Conservation (phyloP, 2,888 invertebrate genomes). For the Nowickia ferox region DNA sequence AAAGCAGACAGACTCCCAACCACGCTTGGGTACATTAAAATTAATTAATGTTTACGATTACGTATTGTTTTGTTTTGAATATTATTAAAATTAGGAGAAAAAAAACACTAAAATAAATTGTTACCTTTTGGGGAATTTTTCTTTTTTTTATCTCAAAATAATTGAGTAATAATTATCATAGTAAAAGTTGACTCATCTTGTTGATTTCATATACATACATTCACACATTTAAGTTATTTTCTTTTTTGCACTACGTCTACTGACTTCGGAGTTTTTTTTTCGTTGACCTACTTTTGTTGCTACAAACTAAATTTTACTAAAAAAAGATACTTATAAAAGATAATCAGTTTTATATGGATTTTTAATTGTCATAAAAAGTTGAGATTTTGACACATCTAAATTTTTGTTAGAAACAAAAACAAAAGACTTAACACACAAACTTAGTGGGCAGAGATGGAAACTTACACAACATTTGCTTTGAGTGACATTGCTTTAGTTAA, state of each 20-base stretch:
- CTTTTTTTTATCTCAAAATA: not conserved
- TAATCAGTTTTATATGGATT: not conserved
- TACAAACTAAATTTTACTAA: not conserved
- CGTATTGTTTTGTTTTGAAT: too few relatives aligned
- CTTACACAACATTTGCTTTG: not conserved
- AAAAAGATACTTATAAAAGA: not conserved
- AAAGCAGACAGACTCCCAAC: too few relatives aligned
- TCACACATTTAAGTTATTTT: not conserved
- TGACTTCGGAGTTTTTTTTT: slow-evolving; percentile 40
- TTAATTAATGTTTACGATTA: not conserved
- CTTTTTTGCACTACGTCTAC: slow-evolving; percentile 17
- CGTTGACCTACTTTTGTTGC: slow-evolving; percentile 1
- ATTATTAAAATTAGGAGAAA: too few relatives aligned
- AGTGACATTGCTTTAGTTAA: not conserved
- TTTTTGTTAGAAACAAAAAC: slow-evolving; percentile 3
- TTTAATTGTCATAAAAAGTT: not conserved
- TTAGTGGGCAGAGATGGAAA: not conserved
- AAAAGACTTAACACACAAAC: slow-evolving; percentile 52
- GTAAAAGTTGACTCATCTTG: slow-evolving; percentile 34
- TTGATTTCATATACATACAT: not conserved
- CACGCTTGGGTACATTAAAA: not conserved
- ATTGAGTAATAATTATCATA: slow-evolving; percentile 46
- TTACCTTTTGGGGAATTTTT: not conserved
- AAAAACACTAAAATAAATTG: too few relatives aligned
- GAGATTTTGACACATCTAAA: not conserved